Evolutionary conservation across 2,113 vertebrate genomes (phyloP), one percentile per base, ranked within the genome.

Genomic region (Agapornis roseicollis): DNA sequence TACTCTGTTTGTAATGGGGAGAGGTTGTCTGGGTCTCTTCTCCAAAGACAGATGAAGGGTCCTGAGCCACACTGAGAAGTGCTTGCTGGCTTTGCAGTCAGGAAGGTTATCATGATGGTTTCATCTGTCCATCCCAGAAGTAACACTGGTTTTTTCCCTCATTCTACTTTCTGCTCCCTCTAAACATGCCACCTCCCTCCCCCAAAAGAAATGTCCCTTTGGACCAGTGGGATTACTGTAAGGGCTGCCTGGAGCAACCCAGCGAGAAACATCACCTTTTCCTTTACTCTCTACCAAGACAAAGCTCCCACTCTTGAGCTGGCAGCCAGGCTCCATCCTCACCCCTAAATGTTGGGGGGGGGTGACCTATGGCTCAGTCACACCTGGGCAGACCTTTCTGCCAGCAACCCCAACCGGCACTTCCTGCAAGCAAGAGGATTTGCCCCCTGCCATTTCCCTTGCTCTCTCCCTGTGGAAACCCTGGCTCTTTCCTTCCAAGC

Each of bases 401-500:
- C 81, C 89, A 95, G 29, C 74, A 31, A 0, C 11, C 84, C 58
- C 7, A 1, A 3, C 15, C 19, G 2, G n/a, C 7, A 2, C 42
- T 71, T 83, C 72, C 82, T 49, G 37, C 53, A 46, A 50, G 28
- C 27, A 28, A 29, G 55, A 65, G 63, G 28, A 1, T 85, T 84
- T 61, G 46, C 25, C 35, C 42, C 27, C 35, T 28, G 37, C 29
- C 60, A 50, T 85, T 87, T 12, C 44, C 55, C 17, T 81, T 2
- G 0, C 19, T 60, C 31, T 46, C 47, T 88, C 81, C 73, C 37
- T 11, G 3, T 31, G 44, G 47, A 68, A 91, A 52, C 64, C 27
- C 68, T 76, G 47, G 63, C 63, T 77, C 56, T 92, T 41, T 1
- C 0, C 25, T 42, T 97, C 96, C 94, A 82, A 56, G 84, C 91